Conservation (phyloP, 2,113 vertebrate genomes). For the Bubalus kerabau region DNA sequence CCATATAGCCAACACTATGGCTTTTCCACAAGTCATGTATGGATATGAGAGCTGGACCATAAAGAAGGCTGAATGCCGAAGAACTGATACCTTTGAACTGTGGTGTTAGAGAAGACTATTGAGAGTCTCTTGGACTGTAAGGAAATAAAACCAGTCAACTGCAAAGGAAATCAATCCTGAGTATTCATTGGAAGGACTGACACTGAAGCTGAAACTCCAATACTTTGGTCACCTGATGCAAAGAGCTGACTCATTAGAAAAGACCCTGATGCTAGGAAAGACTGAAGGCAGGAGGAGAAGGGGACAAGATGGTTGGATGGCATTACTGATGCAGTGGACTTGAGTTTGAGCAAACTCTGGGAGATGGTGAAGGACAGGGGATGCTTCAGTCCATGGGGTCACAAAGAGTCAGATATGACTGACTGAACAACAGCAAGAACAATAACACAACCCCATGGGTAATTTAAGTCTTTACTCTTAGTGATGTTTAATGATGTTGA, state of each 20-base stretch:
- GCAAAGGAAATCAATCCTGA: not conserved
- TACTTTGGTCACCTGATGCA: not conserved
- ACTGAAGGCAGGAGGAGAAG: not conserved
- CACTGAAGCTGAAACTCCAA: not conserved
- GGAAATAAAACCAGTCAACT: not conserved
- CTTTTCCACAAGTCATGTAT: not conserved
- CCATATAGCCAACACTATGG: not conserved
- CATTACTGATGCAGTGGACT: not conserved
- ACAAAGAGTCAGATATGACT: not conserved
- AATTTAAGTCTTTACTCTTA: conserved; percentile 24
- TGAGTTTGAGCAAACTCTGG: not conserved
- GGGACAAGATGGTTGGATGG: not conserved
- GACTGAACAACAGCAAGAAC: not conserved
- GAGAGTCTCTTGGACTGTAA: not conserved
- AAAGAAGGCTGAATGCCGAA: not conserved
- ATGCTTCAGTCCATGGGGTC: not conserved
- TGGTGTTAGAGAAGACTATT: not conserved
- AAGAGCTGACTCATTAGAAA: not conserved
- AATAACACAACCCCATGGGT: not conserved
- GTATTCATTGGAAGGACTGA: not conserved
- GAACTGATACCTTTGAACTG: not conserved
- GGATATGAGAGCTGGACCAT: not conserved
- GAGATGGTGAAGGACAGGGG: not conserved
- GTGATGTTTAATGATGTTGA: not conserved
- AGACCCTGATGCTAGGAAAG: not conserved